Evolutionary conservation across 2,888 invertebrate genomes (phyloP).

Genomic region (Callinectes sapidus): DNA sequence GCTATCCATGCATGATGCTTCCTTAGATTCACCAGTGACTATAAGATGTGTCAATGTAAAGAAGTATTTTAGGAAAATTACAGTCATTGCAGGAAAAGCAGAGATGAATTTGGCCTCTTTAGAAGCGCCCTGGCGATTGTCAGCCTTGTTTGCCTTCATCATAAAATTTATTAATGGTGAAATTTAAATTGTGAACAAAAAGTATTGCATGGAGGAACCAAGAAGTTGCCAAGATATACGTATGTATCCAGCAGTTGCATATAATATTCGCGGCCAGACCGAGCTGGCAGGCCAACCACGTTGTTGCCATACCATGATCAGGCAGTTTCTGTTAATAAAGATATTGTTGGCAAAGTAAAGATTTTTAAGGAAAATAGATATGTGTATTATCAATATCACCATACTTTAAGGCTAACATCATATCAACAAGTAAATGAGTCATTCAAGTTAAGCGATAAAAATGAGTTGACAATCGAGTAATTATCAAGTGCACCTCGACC

Average conservation of each 20-base stretch:
- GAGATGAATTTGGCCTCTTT: neutral
- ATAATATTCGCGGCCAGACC: neutral
- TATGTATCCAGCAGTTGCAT: neutral
- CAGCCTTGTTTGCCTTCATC: neutral
- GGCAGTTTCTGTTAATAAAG: neutral
- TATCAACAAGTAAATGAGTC: constrained; percentile 1
- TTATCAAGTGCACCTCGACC: constrained; percentile 40
- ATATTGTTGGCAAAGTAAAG: neutral
- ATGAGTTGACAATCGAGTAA: constrained; percentile 39
- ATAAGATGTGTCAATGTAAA: neutral
- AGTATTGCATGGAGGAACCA: neutral
- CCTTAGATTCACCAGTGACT: neutral
- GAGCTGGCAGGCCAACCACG: neutral
- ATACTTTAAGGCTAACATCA: neutral
- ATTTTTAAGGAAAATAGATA: neutral
- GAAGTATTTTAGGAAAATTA: neutral
- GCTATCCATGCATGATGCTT: neutral
- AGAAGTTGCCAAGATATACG: neutral
- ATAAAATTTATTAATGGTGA: neutral
- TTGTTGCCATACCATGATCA: neutral
- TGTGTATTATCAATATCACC: neutral
- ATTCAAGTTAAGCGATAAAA: constrained; percentile 51
- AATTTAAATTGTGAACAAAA: neutral
- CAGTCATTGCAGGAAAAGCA: neutral
- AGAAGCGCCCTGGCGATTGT: neutral